phyloP scores from a whole-genome alignment of 2,113 vertebrate species.

The Tenrec ecaudatus region DNA sequence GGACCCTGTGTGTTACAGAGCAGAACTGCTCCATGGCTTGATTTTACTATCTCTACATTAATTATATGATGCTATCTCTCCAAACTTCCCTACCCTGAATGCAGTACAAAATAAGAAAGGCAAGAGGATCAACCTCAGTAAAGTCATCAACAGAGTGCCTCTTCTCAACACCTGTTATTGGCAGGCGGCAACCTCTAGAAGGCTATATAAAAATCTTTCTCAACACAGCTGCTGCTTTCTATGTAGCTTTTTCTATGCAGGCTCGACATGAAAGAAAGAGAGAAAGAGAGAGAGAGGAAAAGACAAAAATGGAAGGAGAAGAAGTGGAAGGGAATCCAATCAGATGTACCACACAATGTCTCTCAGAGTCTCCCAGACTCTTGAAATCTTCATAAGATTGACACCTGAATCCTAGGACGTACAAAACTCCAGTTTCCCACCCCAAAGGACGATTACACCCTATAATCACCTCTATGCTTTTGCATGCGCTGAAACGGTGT shows the following conservation, averaged over 20 bases:
- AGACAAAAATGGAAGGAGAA: rapidly evolving
- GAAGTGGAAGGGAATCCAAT: neutral
- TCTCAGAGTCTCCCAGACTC: neutral
- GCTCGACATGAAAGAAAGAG: neutral
- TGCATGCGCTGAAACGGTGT: neutral
- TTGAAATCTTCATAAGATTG: neutral
- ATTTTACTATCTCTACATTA: neutral
- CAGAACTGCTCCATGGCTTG: neutral
- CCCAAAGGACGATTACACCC: too few relatives aligned
- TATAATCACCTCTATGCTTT: neutral
- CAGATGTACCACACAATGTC: neutral
- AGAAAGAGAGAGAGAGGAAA: rapidly evolving
- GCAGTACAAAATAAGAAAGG: too few relatives aligned
- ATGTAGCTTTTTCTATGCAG: neutral
- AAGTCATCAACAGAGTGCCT: neutral
- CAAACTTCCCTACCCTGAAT: too few relatives aligned
- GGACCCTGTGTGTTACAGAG: neutral
- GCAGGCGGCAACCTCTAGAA: neutral
- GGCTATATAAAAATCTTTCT: neutral
- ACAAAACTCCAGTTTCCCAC: neutral
- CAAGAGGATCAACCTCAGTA: neutral
- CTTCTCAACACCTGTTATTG: neutral
- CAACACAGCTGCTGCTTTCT: neutral
- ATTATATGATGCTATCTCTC: too few relatives aligned
- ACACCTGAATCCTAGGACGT: neutral